These are phyloP conservation scores for Poecilobothrus nobilitatus DNA, from an alignment of 2,888 invertebrate genomes.

Conservation along the genomic window DNA sequence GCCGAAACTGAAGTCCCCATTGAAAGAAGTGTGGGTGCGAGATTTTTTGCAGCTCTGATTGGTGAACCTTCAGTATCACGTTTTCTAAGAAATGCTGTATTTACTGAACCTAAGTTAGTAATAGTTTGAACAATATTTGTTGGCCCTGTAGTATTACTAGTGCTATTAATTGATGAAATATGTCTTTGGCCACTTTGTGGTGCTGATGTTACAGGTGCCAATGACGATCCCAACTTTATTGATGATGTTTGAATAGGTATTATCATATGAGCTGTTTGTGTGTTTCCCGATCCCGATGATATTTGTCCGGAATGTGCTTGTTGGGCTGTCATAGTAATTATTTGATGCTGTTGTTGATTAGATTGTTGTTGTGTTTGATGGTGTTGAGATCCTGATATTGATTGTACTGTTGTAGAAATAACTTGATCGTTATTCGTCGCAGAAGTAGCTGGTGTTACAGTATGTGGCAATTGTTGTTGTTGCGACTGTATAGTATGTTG, in stretches of 20 bases:
- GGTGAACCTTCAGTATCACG: conserved; percentile 68
- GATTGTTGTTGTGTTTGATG: conserved; percentile 19
- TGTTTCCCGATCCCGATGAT: conserved; percentile 18
- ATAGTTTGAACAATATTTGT: conserved; percentile 24
- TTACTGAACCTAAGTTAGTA: conserved; percentile 26
- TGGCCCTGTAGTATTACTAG: conserved; percentile 26
- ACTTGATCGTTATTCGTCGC: neutral
- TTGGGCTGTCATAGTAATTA: conserved; percentile 31
- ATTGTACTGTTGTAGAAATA: neutral
- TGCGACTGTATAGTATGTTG: neutral
- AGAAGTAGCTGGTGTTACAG: neutral
- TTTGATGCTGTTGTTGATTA: conserved; percentile 22
- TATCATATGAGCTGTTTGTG: conserved; percentile 34
- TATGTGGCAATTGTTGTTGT: conserved; percentile 17
- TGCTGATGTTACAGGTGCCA: conserved; percentile 15
- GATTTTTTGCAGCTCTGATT: conserved; percentile 56
- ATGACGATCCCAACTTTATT: conserved; percentile 17
- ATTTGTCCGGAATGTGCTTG: conserved; percentile 30
- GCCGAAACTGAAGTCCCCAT: conserved; percentile 30
- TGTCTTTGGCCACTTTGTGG: conserved; percentile 49
- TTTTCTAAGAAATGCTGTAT: conserved; percentile 67
- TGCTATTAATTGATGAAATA: conserved; percentile 7
- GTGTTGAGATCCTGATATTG: conserved; percentile 13
- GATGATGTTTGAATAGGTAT: conserved; percentile 32
- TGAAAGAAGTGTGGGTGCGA: conserved; percentile 42